phyloP scores from a whole-genome alignment of 2,888 invertebrate species.

The Diaphora mendica region DNA sequence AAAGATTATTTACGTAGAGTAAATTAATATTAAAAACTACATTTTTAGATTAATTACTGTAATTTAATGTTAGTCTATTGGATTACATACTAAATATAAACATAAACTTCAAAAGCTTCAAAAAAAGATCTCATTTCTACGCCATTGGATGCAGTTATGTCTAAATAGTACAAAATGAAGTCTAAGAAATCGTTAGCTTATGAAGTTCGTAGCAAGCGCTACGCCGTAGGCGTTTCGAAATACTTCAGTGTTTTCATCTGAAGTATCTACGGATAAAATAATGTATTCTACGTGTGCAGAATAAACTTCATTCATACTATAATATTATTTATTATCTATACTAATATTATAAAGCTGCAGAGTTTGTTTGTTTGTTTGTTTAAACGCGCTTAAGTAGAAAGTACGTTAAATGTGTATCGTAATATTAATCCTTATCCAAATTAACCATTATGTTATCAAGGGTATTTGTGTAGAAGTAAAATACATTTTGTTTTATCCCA shows the following conservation, averaged over 20 bases:
- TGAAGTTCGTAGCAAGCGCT: slow-evolving; percentile 56
- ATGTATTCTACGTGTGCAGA: not conserved
- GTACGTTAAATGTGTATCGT: too few relatives aligned
- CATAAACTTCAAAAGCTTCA: not conserved
- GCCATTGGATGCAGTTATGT: not conserved
- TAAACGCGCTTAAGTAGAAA: too few relatives aligned
- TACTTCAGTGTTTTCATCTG: slow-evolving; percentile 35
- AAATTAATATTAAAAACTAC: not conserved
- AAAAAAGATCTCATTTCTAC: not conserved
- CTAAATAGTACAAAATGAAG: slow-evolving; percentile 5
- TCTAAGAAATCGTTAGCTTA: slow-evolving; percentile 12
- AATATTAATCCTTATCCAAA: too few relatives aligned
- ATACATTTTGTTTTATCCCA: too few relatives aligned
- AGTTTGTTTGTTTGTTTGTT: too few relatives aligned
- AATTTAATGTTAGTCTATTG: not conserved
- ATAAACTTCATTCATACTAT: too few relatives aligned
- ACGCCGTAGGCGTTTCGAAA: slow-evolving; percentile 50
- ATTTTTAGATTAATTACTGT: not conserved
- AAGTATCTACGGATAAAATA: not conserved
- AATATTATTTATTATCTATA: too few relatives aligned
- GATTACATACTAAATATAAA: not conserved
- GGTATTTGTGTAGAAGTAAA: too few relatives aligned
- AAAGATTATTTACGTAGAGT: not conserved
- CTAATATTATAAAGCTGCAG: too few relatives aligned
- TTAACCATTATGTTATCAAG: too few relatives aligned